These are phyloP conservation scores for Alces alces DNA, from an alignment of 2,113 vertebrate species.

Conservation along the genomic window DNA sequence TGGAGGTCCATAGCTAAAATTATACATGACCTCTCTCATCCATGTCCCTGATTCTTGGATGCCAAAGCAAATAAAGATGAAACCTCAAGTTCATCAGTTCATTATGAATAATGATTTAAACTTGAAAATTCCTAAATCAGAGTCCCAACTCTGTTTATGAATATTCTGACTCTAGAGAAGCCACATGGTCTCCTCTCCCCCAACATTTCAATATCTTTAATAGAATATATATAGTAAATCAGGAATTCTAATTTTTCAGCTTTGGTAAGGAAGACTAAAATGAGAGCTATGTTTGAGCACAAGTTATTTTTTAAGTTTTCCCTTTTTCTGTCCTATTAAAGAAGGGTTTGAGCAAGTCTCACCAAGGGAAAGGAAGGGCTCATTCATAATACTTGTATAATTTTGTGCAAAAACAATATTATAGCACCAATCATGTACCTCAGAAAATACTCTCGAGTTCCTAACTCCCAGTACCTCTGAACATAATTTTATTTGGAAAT, in stretches of 20 bases:
- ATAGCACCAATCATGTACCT: too few species aligned
- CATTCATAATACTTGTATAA: background rate
- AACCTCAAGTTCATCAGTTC: background rate
- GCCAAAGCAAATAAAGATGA: background rate
- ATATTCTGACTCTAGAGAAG: background rate
- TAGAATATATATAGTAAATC: background rate
- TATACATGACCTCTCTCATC: background rate
- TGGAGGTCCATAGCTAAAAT: background rate
- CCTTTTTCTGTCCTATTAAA: background rate
- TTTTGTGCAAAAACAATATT: background rate
- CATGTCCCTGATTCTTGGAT: background rate
- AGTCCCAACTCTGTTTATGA: background rate
- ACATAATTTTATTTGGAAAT: background rate
- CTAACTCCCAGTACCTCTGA: background rate
- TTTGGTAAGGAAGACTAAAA: background rate
- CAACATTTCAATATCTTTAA: background rate
- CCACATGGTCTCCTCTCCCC: background rate
- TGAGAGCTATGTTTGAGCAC: background rate
- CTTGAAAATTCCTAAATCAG: background rate
- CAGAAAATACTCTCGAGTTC: background rate
- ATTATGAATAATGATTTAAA: background rate
- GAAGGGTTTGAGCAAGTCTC: background rate
- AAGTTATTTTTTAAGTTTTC: background rate
- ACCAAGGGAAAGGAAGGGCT: background rate
- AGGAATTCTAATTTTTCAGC: background rate